Base-by-base conservation (phyloP, 2,113 vertebrate species). In the Thermophis baileyi region DNA sequence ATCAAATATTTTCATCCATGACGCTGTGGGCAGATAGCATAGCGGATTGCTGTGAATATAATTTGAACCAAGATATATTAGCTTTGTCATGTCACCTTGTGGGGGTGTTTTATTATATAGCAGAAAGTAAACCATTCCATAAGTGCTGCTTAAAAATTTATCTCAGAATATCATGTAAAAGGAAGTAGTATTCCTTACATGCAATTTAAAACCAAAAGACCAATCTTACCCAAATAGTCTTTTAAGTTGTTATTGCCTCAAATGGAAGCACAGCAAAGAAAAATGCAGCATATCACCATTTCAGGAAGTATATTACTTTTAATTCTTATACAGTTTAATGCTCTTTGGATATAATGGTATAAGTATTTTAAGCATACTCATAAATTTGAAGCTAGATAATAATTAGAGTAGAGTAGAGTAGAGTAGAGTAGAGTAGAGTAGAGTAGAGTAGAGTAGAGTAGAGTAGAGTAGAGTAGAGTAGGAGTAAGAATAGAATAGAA, bases 401-500 rank as follows among this genome's bases (percentile, higher is more conserved):
- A 53, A 18, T 8, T n/a, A n/a, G 53, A 22, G 5, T 24, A 57
- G 22, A 9, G 7, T 57, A 25, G 24, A 25, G 7, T 3, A 57
- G 22, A 9, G 7, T 7, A 57, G 55, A 25, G 8, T 6, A 25
- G 55, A 9, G 0, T 20, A 25, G 22, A 8, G 0, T 5, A 57
- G 55, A 25, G 16, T 53, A 55, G 25, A 27, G 1, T 27, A 63
- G 27, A 12, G 1, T 27, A 27, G 10, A 30, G 9, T 3, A 12
- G 57, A 12, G 1, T 10, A 63, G 57, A 4, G 3, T 10, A 30
- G 57, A 4, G 1, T 9, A 30, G 57, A 10, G 0, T 3, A 60
- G 57, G n/a, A n/a, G n/a, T n/a, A n/a, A n/a, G n/a, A 4, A 0
- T 1, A 60, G 27, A 55, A 1, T 7, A 25, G 24, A 27, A 3